Conservation (phyloP, 2,888 invertebrate species). For the Eupithecia tripunctaria region DNA sequence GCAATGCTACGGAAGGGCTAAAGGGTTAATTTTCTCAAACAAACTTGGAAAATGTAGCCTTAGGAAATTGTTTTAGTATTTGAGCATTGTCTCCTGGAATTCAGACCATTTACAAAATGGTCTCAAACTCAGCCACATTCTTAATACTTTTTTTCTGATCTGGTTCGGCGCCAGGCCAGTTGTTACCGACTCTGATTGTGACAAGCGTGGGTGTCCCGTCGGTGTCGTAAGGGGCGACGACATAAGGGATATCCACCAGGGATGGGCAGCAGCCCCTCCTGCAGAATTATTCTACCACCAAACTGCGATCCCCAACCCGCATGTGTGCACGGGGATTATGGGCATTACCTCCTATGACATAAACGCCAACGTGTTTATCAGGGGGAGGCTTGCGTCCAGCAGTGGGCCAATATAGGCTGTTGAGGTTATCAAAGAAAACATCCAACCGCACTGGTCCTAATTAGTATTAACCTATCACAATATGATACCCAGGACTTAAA, state of each 20-base stretch:
- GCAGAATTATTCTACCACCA: too few relatives aligned
- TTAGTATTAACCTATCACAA: not conserved
- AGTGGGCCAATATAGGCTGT: too few relatives aligned
- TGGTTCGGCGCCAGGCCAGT: not conserved
- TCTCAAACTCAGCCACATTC: not conserved
- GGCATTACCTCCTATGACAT: too few relatives aligned
- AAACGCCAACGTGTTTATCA: too few relatives aligned
- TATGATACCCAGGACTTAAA: not conserved
- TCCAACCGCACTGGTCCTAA: not conserved
- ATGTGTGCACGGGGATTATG: too few relatives aligned
- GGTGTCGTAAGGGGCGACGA: too few relatives aligned
- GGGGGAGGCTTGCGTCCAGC: too few relatives aligned
- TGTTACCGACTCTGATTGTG: not conserved
- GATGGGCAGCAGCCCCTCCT: too few relatives aligned
- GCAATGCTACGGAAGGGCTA: not conserved
- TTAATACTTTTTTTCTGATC: not conserved
- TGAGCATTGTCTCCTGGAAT: not conserved
- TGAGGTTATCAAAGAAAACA: not conserved
- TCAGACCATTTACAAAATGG: not conserved
- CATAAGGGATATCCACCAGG: too few relatives aligned
- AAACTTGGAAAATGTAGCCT: not conserved
- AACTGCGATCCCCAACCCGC: too few relatives aligned
- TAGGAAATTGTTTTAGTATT: not conserved
- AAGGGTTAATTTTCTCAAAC: slow-evolving; percentile 1
- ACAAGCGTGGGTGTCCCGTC: too few relatives aligned